Conservation (phyloP, 2,888 invertebrate species). For the Chrysina gloriosa region DNA sequence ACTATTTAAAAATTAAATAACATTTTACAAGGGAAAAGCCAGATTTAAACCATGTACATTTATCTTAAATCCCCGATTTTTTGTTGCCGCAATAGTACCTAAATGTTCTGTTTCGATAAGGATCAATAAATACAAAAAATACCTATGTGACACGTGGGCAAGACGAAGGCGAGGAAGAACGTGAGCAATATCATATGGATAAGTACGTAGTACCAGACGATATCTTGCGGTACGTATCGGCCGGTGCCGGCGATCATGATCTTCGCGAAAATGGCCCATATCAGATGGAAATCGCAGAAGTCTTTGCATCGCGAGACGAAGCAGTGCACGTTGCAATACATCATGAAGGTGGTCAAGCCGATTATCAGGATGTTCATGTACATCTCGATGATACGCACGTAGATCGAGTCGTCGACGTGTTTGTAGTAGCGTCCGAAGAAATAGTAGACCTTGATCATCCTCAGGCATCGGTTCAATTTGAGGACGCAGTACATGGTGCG, state of each 20-base stretch:
- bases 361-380: conserved; percentile 7
- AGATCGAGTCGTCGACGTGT: background rate
- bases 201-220: background rate
- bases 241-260: background rate
- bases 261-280: conserved; percentile 2
- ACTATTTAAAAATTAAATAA: too few species aligned
- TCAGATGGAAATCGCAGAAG: background rate
- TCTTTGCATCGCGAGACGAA: background rate
- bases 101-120: too few species aligned
- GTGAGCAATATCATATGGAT: background rate
- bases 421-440: conserved; percentile 19
- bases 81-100: too few species aligned
- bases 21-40: too few species aligned
- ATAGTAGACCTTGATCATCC: conserved; percentile 14
- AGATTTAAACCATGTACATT: too few species aligned
- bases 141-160: background rate
- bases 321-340: conserved; percentile 29
- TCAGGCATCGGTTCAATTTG: conserved; percentile 26
- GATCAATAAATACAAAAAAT: too few species aligned
- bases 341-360: background rate
- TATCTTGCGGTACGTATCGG: background rate
- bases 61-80: too few species aligned
- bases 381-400: conserved; percentile 24
- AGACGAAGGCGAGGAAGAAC: conserved; percentile 7
- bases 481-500: conserved; percentile 6